Evolutionary conservation across 2,888 invertebrate species (phyloP).

Genomic region (Caenorhabditis doughertyi): DNA sequence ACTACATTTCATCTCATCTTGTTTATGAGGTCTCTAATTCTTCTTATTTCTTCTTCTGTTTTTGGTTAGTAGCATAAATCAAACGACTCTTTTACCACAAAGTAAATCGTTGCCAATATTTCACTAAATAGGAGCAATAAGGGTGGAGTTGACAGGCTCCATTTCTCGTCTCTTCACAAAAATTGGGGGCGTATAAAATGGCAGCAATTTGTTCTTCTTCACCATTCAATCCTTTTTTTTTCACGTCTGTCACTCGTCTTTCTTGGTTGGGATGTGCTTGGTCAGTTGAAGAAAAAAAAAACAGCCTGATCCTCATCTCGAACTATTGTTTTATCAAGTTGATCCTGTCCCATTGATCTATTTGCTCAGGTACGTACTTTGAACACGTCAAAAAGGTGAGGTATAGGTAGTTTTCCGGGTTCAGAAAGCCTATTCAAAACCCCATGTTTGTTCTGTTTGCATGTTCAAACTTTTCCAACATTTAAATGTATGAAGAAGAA

Average conservation of each 20-base stretch:
- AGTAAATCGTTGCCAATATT: conserved; percentile 44
- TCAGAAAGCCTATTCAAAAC: conserved; percentile 16
- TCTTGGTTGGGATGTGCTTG: not conserved
- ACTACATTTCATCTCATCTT: conserved; percentile 22
- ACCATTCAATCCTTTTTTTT: conserved; percentile 13
- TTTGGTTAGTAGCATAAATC: conserved; percentile 52
- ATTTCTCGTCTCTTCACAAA: conserved; percentile 22
- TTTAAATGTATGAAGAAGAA: conserved; percentile 2
- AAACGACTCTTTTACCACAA: conserved; percentile 11
- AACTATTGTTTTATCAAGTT: conserved; percentile 19
- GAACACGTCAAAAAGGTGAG: conserved; percentile 43
- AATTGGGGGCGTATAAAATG: conserved; percentile 26
- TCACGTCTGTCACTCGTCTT: not conserved
- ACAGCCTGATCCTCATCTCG: not conserved
- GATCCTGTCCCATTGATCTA: conserved; percentile 17
- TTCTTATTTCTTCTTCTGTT: too few species aligned
- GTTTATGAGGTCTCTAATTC: conserved; percentile 11
- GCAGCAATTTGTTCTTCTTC: conserved; percentile 29
- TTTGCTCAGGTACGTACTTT: conserved; percentile 43
- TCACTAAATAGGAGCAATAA: conserved; percentile 49
- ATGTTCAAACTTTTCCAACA: not conserved
- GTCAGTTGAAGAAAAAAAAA: not conserved
- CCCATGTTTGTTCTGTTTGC: conserved; percentile 2
- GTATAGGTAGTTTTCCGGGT: conserved; percentile 42
- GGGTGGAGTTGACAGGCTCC: conserved; percentile 10